These are phyloP conservation scores for Bovichtus variegatus DNA, from an alignment of 2,797 vertebrate species.

Conservation along the genomic window DNA sequence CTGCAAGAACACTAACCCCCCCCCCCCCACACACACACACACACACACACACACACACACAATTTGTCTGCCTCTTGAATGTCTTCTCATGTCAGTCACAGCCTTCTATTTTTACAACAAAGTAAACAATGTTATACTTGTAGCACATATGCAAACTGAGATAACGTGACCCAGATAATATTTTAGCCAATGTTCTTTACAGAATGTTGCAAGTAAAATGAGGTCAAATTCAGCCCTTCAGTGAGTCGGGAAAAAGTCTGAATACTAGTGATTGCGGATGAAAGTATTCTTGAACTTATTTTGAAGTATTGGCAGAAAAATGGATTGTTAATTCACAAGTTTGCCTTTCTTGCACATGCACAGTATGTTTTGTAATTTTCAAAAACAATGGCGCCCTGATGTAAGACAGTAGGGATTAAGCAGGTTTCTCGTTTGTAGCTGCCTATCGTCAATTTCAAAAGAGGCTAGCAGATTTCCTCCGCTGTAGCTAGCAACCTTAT, in stretches of 20 bases:
- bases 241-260: conserved; percentile 8
- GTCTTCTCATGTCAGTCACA: conserved; percentile 62
- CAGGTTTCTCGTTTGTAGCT: neutral
- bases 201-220: conserved; percentile 46
- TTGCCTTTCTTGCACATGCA: neutral
- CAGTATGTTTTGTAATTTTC: neutral
- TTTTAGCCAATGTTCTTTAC: conserved; percentile 43
- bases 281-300: conserved; percentile 3
- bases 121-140: conserved; percentile 45
- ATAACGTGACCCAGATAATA: conserved; percentile 72
- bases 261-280: conserved; percentile 2
- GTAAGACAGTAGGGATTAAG: neutral
- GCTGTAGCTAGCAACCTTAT: neutral
- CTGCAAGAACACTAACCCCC: conserved; percentile 10
- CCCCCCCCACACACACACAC: no score
- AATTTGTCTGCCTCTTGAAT: conserved; percentile 42
- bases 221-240: conserved; percentile 52
- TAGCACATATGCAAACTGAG: conserved; percentile 61
- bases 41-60: no score
- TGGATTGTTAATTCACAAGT: neutral
- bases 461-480: neutral
- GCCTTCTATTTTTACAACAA: conserved; percentile 64
- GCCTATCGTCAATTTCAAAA: neutral
- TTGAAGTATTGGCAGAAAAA: neutral
- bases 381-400: neutral